Evolutionary conservation across 1,140 invertebrate genomes (phyloP).

Genomic region (Aphelinus atriplicis): DNA sequence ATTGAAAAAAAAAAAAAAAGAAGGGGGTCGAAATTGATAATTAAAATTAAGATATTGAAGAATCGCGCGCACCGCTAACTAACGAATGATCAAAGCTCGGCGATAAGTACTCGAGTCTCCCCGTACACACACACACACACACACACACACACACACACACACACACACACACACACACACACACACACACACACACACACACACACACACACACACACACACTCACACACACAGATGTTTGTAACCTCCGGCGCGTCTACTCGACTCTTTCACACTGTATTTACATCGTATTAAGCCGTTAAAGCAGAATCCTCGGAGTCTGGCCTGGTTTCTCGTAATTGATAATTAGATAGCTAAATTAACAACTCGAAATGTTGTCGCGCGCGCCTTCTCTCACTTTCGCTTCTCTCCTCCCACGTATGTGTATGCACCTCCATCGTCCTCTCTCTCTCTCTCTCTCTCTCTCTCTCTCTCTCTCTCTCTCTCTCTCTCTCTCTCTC

Average conservation of each 20-base stretch:
- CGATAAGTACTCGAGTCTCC: not conserved
- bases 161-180: no score
- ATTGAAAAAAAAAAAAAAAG: not conserved
- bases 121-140: no score
- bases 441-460: no score
- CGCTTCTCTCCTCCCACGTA: no score
- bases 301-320: not conserved
- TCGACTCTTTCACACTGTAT: not conserved
- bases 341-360: conserved; percentile 19
- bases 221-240: no score
- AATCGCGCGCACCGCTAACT: not conserved
- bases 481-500: no score
- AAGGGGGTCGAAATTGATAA: not conserved
- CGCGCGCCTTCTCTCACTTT: not conserved
- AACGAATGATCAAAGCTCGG: conserved; percentile 16
- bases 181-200: no score
- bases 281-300: conserved; percentile 11
- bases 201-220: no score
- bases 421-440: no score
- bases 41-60: not conserved
- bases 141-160: no score
- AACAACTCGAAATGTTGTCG: conserved; percentile 20
- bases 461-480: no score
- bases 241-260: not conserved
- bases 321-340: conserved; percentile 11